Evolutionary conservation across 2,113 vertebrate genomes (phyloP).

Genomic region (Agapornis roseicollis): DNA sequence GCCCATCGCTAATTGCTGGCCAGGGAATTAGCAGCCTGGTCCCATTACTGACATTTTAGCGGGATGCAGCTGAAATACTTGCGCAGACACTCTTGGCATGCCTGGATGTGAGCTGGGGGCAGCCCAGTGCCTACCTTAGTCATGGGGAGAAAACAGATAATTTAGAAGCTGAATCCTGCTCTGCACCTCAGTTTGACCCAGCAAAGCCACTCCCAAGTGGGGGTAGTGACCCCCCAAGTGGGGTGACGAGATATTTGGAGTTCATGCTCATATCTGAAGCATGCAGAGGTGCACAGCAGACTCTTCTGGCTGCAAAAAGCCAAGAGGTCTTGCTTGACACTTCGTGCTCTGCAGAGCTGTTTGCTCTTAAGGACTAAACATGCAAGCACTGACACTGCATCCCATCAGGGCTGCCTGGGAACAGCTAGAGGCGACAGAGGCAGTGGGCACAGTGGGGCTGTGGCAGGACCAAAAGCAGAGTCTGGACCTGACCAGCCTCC

Average conservation of each 20-base stretch:
- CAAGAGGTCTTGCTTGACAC: not conserved
- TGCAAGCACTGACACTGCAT: rapidly evolving
- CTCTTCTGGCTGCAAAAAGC: not conserved
- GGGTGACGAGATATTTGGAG: not conserved
- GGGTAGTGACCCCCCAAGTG: rapidly evolving
- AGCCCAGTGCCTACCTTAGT: rapidly evolving
- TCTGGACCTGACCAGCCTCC: not conserved
- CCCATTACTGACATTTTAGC: not conserved
- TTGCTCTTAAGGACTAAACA: rapidly evolving
- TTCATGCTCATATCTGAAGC: not conserved
- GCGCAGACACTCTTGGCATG: not conserved
- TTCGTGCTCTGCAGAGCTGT: not conserved
- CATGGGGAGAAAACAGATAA: rapidly evolving
- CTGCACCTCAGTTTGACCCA: not conserved
- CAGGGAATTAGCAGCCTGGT: not conserved
- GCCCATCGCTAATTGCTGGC: not conserved
- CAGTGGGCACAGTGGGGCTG: not conserved
- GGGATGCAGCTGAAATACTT: not conserved
- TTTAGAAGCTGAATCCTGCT: not conserved
- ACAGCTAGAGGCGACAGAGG: not conserved
- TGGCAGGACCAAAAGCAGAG: not conserved
- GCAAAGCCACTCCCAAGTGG: not conserved
- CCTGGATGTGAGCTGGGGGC: not conserved
- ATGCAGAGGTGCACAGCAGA: not conserved
- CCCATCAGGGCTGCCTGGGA: not conserved